A percentile compares a stretch with the other conserved stretches of the same genome.
Conservation (phyloP, 2,797 vertebrate species). For the Chlorospingus semifuscus region DNA sequence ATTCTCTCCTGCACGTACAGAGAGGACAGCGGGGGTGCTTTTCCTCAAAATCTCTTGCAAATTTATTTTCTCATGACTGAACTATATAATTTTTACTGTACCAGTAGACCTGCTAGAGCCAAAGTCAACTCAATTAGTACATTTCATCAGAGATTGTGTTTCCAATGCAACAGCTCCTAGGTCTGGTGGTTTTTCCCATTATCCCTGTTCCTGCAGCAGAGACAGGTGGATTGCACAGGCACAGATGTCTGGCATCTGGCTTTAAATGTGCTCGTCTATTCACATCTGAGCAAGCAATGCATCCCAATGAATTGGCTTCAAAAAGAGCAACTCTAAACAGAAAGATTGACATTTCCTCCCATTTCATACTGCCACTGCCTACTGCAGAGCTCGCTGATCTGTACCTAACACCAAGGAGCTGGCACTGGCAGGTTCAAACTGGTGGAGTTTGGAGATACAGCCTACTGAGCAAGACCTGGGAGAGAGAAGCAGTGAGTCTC, state of each 20-base stretch:
- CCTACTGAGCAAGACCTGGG: background rate
- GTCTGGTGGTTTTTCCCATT: background rate
- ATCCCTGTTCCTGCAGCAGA: background rate
- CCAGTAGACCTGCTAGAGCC: background rate
- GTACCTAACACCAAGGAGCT: background rate
- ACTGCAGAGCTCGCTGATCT: background rate
- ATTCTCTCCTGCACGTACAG: background rate
- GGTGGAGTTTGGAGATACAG: background rate
- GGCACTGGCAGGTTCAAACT: background rate
- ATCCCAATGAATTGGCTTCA: background rate
- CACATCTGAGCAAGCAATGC: background rate
- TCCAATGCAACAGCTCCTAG: background rate
- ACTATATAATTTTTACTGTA: background rate
- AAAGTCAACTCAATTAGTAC: background rate
- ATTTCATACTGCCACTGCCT: background rate
- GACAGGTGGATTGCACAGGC: background rate
- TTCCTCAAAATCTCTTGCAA: background rate
- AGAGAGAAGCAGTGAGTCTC: background rate
- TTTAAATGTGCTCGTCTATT: constrained; percentile 5
- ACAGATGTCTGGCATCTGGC: constrained; percentile 35
- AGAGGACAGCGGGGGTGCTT: background rate
- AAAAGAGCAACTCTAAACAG: background rate
- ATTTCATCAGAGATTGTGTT: background rate
- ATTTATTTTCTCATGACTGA: background rate
- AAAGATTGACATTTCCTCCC: background rate